Base-by-base conservation (phyloP, 2,888 invertebrate species). In the Coecobrya sp. region DNA sequence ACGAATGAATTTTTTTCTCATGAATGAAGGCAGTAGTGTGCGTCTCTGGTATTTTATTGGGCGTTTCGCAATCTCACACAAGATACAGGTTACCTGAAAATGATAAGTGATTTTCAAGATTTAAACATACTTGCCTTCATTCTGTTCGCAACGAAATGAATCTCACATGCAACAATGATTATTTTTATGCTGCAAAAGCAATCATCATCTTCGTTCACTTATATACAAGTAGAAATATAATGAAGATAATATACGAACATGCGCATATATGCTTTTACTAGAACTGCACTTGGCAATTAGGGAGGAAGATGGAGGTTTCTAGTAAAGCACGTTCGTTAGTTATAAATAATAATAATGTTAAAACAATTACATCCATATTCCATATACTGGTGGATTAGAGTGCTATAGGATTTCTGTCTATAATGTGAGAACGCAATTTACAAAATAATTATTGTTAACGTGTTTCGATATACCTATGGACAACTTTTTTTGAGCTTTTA, bases 1-100 rank as follows among this genome's bases (percentile, higher is more conserved):
- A 70, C 68, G 59, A 59, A 82, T 36, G 4, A 82, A 7, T 86
- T 70, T 68, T 85, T 76, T 89, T 89, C 89, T 70, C 89, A 89
- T 82, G 89, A 55, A 25, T 22, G 82, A 89, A 89, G 89, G 65
- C 30, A 62, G 62, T 25, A 30, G 70, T 19, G 42, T 55, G 30
- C 82, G 30, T 36, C 27, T 65, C 36, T 55, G 7, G n/a, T 55
- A 16, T 68, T 70, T 30, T 49, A 52, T 79, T 87, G 82, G n/a
- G 76, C 59, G 59, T 90, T 90, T 90, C 85, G 62, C 84, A 84
- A 90, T 70, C 7, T 86, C 27, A 68, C 45, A 65, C 27, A 25
- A 22, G 45, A 49, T 36, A 88, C 1, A 79, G 1, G 10, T 22
- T 79, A 11, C 52, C 30, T 65, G 81, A 81, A 81, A 81, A 52